These are phyloP conservation scores for Pseudopleuronectes americanus DNA, from an alignment of 2,797 vertebrate species.

Conservation along the genomic window DNA sequence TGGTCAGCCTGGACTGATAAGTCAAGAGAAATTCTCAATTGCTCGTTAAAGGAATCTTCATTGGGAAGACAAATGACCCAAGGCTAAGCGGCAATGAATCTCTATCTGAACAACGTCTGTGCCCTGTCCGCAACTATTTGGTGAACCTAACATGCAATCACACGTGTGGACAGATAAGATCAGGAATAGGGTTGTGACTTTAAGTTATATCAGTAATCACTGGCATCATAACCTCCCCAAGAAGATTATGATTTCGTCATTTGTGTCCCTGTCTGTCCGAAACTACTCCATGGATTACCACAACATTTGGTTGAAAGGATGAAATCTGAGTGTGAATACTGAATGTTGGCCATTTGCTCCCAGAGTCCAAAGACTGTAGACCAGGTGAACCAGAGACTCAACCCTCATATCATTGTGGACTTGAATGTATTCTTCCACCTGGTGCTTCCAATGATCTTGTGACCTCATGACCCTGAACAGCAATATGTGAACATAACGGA, in stretches of 20 bases:
- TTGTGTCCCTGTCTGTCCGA: too few species aligned
- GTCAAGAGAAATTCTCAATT: conserved; percentile 9
- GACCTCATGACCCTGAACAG: neutral
- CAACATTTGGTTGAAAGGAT: too few species aligned
- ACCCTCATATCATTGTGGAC: too few species aligned
- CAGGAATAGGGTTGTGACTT: neutral
- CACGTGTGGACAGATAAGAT: neutral
- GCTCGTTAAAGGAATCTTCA: conserved; percentile 34
- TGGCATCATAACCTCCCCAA: too few species aligned
- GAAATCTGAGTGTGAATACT: too few species aligned
- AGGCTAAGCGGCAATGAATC: conserved; percentile 43
- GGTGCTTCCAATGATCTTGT: conserved; percentile 3
- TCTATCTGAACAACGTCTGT: conserved; percentile 20
- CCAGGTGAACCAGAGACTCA: too few species aligned
- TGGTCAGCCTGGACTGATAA: conserved; percentile 23
- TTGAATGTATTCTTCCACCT: neutral
- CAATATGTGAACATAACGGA: conserved; percentile 1
- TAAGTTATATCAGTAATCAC: too few species aligned
- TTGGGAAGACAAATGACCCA: conserved; percentile 51
- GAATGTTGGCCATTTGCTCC: too few species aligned
- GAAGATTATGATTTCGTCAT: too few species aligned
- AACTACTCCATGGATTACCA: too few species aligned
- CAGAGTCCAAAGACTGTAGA: too few species aligned
- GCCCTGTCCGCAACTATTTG: conserved; percentile 31
- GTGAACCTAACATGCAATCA: conserved; percentile 26